Base-by-base conservation (phyloP, 2,113 vertebrate genomes). In the Scophthalmus maximus region DNA sequence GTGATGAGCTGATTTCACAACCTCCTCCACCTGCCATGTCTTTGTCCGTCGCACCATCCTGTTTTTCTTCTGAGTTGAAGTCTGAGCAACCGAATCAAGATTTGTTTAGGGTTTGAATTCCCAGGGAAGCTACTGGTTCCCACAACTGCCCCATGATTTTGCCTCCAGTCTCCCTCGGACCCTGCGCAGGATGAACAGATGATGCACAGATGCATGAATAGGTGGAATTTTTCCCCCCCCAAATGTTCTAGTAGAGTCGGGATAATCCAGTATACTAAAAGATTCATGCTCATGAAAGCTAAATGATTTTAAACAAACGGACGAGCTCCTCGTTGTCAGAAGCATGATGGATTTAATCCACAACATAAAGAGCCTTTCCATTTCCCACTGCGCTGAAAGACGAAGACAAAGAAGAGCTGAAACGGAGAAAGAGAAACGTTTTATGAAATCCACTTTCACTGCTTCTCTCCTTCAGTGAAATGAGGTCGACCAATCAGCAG, bases 401-500 rank as follows among this genome's bases (percentile, higher is more conserved):
- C 25, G 11, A 2, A 7, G 4, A 12, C 4, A 51, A 51, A 7
- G 34, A 38, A 26, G 34, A 38, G 30, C 29, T 15, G 2, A 2
- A 44, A 22, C 5, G 12, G 25, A 40, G 27, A n/a, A 9, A 53
- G 22, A 34, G 46, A 57, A 22, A 14, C 3, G 25, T 27, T 22
- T 36, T 3, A 17, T 40, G 40, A 42, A 46, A 46, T n/a, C 42
- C 42, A 42, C n/a, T n/a, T n/a, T n/a, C n/a, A 57, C 51, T 49
- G 2, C 52, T 0, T n/a, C n/a, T n/a, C 25, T 38, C 46, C 6
- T 9, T 26, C 26, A 18, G 53, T 50, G 34, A 53, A 78, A 75
- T 20, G 51, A 79, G 57, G 63, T 60, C 52, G 1, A 50, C 71
- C 67, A 72, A 64, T 76, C 72, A 46, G 64, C 26, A 44, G 52